Base-by-base conservation (phyloP, 2,113 vertebrate genomes). In the Microcebus griseorufus region DNA sequence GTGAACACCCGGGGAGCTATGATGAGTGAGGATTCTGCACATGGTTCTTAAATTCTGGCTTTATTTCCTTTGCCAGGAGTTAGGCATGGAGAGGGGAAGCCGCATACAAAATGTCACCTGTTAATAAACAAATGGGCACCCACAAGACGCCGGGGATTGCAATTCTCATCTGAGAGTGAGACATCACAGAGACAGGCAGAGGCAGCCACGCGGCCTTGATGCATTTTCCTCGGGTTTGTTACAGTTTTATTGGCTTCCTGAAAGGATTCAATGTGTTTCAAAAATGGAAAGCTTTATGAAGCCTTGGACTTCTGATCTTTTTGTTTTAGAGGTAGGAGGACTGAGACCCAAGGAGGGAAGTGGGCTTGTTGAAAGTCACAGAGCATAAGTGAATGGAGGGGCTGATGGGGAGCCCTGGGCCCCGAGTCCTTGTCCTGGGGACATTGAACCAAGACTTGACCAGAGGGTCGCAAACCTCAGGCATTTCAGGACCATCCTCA, bases 11-110 rank as follows among this genome's bases (percentile, higher is more conserved):
- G 9, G 42, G n/a, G n/a, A 64, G 39, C 82, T 39, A 0, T 22
- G 53, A 27, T 11, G 32, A 84, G 39, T 69, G 45, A 91, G 25
- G 13, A 45, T 89, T 96, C 91, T 95, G 90, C 86, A 65, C 12
- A 5, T 2, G 78, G 2, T 48, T 82, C 69, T 45, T 69, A 10
- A 32, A 6, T 18, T n/a, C 76, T 69, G 55, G 32, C 92, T 90
- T 86, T 11, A 7, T 89, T 93, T 25, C 39, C 64, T 89, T 84
- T 93, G 9, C 85, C 23, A 39, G 27, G 80, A 78, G 9, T 69
- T 86, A 90, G 80, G 45, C 37, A 39, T 70, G 69, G 18, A 92
- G 39, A 58, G 34, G 9, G 67, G 37, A 81, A 62, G 64, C 0
- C 22, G 34, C 34, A 8, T 45, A 51, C 48, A 79, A 58, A 64